Base-by-base conservation (phyloP, 2,888 invertebrate species). In the Monochamus alternatus region DNA sequence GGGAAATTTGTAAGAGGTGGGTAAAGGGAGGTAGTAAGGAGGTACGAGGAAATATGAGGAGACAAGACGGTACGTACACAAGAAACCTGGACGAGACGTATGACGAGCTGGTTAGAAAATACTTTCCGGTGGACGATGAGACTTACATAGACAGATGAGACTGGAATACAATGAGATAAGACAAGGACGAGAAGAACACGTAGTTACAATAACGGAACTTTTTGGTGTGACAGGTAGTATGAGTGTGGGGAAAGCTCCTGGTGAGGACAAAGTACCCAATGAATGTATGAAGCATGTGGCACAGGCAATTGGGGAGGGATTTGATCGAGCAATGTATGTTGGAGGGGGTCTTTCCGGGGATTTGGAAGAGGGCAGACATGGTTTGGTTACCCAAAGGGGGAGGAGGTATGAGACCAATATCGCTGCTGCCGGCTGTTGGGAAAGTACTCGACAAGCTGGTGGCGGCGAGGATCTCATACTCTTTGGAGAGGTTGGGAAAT, bases 321-420 rank as follows among this genome's bases (percentile, higher is more conserved):
- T 31, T 78, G 0, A 68, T 67, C 22, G 74, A 74, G n/a, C 14
- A 52, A 38, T 63, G 63, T 32, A 3, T 63, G 43, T 9, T 5
- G 43, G n/a, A 5, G 43, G 63, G 43, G 9, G 14, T n/a, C 12
- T 63, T 63, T n/a, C 63, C 63, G 3, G 3, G 5, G 22, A 22
- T 22, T 22, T 22, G 22, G 22, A 22, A 22, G 22, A 22, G 63
- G 38, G 63, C 63, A 12, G 43, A 43, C 9, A 10, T 30, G 14
- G 59, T 59, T 7, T 59, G 59, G 59, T 1, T 22, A 22, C 22
- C 22, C 22, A 22, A 22, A 22, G 22, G 22, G 22, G 22, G 22
- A 22, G 22, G 22, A 22, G 22, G 22, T 22, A 22, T 22, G 22
- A 22, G 22, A 22, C 22, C 22, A 22, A 22, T 22, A 22, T 22